Conservation (phyloP, 2,797 vertebrate species). For the Austrolebias charrua region DNA sequence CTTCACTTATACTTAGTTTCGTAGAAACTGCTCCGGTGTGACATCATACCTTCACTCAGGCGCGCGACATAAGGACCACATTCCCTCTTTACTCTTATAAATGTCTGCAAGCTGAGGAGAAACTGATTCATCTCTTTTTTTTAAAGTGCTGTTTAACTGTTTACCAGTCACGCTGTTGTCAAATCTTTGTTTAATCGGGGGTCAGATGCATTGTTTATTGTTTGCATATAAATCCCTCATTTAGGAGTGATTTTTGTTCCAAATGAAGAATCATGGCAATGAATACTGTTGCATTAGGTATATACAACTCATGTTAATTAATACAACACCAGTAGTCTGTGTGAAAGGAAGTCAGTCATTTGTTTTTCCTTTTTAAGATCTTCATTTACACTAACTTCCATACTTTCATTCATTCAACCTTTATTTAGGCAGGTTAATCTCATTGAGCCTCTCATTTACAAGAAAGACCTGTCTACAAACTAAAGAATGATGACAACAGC, state of each 20-base stretch:
- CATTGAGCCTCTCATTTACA: too few relatives aligned
- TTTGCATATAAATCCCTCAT: too few relatives aligned
- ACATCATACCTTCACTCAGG: slow-evolving; percentile 55
- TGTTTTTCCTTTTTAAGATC: too few relatives aligned
- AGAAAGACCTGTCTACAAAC: too few relatives aligned
- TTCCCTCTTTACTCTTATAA: slow-evolving; percentile 29
- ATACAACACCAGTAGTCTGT: neutral
- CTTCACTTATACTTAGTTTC: slow-evolving; percentile 58
- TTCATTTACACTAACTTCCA: too few relatives aligned
- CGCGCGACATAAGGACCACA: slow-evolving; percentile 45
- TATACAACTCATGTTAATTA: neutral
- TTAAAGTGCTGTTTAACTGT: neutral
- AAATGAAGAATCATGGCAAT: too few relatives aligned
- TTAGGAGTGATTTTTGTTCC: too few relatives aligned
- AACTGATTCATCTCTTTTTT: neutral
- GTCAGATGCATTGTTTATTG: neutral
- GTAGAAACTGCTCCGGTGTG: slow-evolving; percentile 70
- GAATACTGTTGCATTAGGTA: neutral
- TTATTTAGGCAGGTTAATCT: too few relatives aligned
- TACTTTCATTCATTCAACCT: too few relatives aligned
- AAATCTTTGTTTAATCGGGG: neutral
- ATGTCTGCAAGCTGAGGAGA: too few relatives aligned
- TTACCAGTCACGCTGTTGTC: neutral
- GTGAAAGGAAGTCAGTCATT: too few relatives aligned
- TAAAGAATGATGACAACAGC: too few relatives aligned